Base-by-base conservation (phyloP, 2,888 invertebrate species). In the Gerris lacustris region DNA sequence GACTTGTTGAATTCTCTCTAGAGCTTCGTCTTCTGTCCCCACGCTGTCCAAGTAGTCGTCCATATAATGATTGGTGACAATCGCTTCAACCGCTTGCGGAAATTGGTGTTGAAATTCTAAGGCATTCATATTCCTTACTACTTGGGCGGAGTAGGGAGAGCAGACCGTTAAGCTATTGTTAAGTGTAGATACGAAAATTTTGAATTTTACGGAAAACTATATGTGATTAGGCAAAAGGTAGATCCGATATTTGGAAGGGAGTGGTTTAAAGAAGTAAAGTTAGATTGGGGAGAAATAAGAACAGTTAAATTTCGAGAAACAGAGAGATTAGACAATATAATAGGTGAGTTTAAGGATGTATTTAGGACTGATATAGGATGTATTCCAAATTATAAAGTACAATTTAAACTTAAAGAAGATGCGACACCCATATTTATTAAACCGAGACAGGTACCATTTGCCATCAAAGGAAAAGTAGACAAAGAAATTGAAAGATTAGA, bases 81-180 rank as follows among this genome's bases (percentile, higher is more conserved):
- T n/a, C n/a, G 67, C 67, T 15, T 7, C 7, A 67, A 31, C 67
- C n/a, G 31, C 18, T 6, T 67, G 44, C 44, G 67, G 67, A 18
- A 44, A 17, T 6, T 9, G n/a, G n/a, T 67, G 44, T 6, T 44
- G 15, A 44, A 67, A 67, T 43, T 44, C 43, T n/a, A 67, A 6
- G n/a, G 67, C 67, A 15, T 67, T 6, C 31, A n/a, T 43, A 44
- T 17, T 44, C 15, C 67, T 6, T 9, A 67, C 67, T 6, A n/a
- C 43, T 15, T 67, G 67, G 11, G 66, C 66, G 11, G 66, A 66
- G 17, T 11, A 67, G n/a, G 67, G 31, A 15, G 7, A 9, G 31
- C 67, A 67, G 6, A 67, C 44, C 6, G 67, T 44, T 6, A n/a
- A n/a, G 47, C 11, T 47, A 47, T 47, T 6, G 47, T 47, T 47